These are phyloP conservation scores for Percopsis transmontana DNA, from an alignment of 2,113 vertebrate genomes.

Conservation along the genomic window DNA sequence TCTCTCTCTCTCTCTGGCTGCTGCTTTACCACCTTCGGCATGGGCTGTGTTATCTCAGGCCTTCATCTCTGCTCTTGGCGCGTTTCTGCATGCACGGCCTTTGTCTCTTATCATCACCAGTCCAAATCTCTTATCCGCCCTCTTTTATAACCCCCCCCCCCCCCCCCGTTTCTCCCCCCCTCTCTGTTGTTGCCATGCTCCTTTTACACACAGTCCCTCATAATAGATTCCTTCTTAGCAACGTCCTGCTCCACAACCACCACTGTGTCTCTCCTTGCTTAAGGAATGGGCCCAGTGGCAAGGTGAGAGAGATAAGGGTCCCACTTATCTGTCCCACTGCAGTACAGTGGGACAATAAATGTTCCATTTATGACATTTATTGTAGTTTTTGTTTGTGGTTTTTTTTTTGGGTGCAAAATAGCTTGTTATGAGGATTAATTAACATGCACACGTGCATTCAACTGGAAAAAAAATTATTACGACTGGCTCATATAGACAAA, in stretches of 20 bases:
- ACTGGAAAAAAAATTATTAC: too few species aligned
- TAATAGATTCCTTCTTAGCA: slow-evolving; percentile 48
- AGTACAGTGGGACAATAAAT: too few species aligned
- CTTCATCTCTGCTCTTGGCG: slow-evolving; percentile 70
- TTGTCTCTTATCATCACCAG: slow-evolving; percentile 76
- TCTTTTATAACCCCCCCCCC: slow-evolving; percentile 63
- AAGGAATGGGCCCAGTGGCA: neutral
- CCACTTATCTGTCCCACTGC: too few species aligned
- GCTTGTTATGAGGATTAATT: too few species aligned
- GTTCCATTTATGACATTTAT: too few species aligned
- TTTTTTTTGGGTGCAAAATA: too few species aligned
- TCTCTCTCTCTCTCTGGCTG: slow-evolving; percentile 18
- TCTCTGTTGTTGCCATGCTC: slow-evolving; percentile 56
- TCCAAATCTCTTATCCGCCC: slow-evolving; percentile 73
- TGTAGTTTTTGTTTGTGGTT: too few species aligned
- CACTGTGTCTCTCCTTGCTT: slow-evolving; percentile 31
- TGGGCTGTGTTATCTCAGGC: slow-evolving; percentile 54
- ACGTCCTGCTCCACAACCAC: slow-evolving; percentile 27
- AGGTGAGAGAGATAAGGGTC: slow-evolving; percentile 8
- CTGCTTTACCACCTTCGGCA: slow-evolving; percentile 63
- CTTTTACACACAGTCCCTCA: slow-evolving; percentile 58
- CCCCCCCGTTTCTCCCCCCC: neutral
- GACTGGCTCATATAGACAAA: too few species aligned
- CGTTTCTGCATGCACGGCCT: slow-evolving; percentile 74
- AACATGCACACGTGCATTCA: too few species aligned